A percentile compares a stretch with the other conserved stretches of the same genome.
Evolutionary conservation across 2,113 vertebrate genomes (phyloP).

Genomic region (Solenodon paradoxus): DNA sequence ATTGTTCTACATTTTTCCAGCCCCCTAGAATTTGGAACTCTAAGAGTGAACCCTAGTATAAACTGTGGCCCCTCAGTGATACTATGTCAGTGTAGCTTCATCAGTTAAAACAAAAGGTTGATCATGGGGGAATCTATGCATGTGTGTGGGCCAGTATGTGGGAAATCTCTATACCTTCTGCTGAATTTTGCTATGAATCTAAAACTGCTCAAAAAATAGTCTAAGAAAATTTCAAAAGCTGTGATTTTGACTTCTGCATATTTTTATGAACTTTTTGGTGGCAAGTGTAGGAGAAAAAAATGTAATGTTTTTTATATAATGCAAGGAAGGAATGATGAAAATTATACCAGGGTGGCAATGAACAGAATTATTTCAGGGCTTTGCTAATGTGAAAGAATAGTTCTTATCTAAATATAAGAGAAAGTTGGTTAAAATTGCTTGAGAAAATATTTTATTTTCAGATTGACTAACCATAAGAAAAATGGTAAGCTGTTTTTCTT

Average conservation of each 20-base stretch:
- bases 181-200: neutral
- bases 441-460: neutral
- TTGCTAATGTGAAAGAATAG: constrained; percentile 7
- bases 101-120: neutral
- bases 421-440: constrained; percentile 11
- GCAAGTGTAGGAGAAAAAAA: neutral
- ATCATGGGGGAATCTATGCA: neutral
- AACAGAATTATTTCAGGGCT: constrained; percentile 15
- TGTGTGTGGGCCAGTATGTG: neutral
- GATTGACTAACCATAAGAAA: neutral
- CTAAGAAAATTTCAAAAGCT: neutral
- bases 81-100: neutral
- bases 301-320: neutral
- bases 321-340: neutral
- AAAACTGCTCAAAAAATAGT: neutral
- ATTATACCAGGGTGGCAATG: neutral
- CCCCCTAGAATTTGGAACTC: neutral
- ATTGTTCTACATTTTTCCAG: neutral
- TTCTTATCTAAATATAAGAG: constrained; percentile 12
- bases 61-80: neutral
- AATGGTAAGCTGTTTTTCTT: neutral
- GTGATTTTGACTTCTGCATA: neutral
- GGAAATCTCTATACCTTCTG: neutral
- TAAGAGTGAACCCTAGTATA: neutral
- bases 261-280: neutral